These are phyloP conservation scores for Tachypleus tridentatus DNA, from an alignment of 1,140 invertebrate genomes.

Conservation along the genomic window DNA sequence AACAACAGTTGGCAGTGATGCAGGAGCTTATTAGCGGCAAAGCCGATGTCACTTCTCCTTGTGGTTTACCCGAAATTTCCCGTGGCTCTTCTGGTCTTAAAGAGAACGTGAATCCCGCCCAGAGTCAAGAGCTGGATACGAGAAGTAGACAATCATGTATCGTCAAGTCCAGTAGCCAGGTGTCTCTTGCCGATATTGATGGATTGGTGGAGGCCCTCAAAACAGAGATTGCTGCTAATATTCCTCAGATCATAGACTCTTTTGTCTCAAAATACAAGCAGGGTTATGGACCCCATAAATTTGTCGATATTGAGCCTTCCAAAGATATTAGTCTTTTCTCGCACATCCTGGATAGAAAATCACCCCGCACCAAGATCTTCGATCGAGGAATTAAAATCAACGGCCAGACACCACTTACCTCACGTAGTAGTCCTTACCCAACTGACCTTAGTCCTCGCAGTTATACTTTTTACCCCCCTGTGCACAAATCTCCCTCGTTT, in stretches of 20 bases:
- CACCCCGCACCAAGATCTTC: constrained; percentile 61
- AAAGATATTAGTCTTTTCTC: constrained; percentile 31
- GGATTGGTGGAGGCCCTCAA: constrained; percentile 77
- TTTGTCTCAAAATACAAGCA: constrained; percentile 73
- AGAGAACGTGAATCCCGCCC: too few relatives aligned
- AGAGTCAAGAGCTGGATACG: too few relatives aligned
- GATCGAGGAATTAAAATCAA: constrained; percentile 45
- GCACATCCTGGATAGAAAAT: constrained; percentile 67
- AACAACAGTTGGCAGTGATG: constrained; percentile 78
- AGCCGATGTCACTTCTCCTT: too few relatives aligned
- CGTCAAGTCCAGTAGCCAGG: constrained; percentile 16
- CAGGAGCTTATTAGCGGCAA: constrained; percentile 55
- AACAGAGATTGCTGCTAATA: constrained; percentile 69
- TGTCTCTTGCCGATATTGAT: constrained; percentile 53
- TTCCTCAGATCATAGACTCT: constrained; percentile 74
- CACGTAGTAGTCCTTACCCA: neutral
- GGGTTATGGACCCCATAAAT: neutral
- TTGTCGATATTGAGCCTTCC: constrained; percentile 32
- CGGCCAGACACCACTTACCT: constrained; percentile 6
- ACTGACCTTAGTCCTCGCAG: too few relatives aligned
- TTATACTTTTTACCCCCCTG: too few relatives aligned
- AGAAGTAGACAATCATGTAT: constrained; percentile 14
- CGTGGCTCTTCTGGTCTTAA: too few relatives aligned
- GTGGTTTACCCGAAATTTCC: too few relatives aligned
- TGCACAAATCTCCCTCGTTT: neutral